Base-by-base conservation (phyloP, 2,888 invertebrate species). In the Pristionchus entomophagus region DNA sequence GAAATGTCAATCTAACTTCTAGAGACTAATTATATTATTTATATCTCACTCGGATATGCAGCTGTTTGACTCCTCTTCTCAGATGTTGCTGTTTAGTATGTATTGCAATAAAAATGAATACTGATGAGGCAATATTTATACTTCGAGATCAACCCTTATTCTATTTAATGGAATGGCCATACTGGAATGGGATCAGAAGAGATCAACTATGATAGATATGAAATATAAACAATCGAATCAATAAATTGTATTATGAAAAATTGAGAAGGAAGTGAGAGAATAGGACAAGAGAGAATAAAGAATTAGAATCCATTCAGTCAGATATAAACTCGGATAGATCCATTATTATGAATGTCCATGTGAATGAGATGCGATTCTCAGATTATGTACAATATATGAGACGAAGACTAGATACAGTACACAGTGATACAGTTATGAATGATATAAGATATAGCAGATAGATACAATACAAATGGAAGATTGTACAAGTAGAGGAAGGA, bases 321-420 rank as follows among this genome's bases (percentile, higher is more conserved):
- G 45, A 45, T 45, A 6, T 14, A n/a, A 10, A 45, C 45, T 45
- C 14, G 8, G 45, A 45, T 45, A 45, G 45, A 45, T 45, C 45
- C 6, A 45, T 6, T 45, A 14, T n/a, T n/a, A n/a, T n/a, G n/a
- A n/a, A n/a, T n/a, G n/a, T n/a, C n/a, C n/a, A n/a, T 10, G 45
- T 10, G 45, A 45, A 10, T 45, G 45, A 45, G 45, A 45, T 45
- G 32, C 29, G 32, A 51, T 6, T 32, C 17, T 77, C 29, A 78
- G 32, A 78, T 22, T 78, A 53, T 78, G 51, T 78, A 78, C 77
- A 65, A 65, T 65, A n/a, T n/a, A 65, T 65, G 26, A 41, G 45
- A 45, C 41, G 2, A 41, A 45, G 77, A 49, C 22, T 32, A 78
- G 22, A 32, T 51, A 51, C 32, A 32, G 41, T 29, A 78, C 29